phyloP scores from a whole-genome alignment of 2,888 invertebrate species.

The Terebella lapidaria region DNA sequence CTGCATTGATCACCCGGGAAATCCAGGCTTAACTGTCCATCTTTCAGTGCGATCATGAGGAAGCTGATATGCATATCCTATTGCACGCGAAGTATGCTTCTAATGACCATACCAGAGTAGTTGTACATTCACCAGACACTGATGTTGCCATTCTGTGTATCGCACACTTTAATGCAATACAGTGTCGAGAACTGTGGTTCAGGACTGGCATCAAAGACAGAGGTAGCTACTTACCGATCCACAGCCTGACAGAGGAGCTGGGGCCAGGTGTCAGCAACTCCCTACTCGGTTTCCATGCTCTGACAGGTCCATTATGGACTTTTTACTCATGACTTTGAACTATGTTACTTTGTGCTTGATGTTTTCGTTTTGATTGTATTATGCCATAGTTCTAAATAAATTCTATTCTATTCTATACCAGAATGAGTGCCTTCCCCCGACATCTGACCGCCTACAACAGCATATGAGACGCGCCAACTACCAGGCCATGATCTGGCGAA shows the following conservation, averaged over 20 bases:
- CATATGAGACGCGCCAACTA: too few species aligned
- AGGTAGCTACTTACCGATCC: neutral
- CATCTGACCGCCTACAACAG: too few species aligned
- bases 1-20: neutral
- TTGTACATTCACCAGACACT: slow-evolving; percentile 2
- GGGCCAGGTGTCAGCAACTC: neutral
- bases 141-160: slow-evolving; percentile 3
- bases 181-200: neutral
- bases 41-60: slow-evolving; percentile 5
- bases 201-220: neutral
- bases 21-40: neutral
- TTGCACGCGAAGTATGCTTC: slow-evolving; percentile 10
- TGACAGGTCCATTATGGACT: too few species aligned
- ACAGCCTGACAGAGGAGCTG: neutral
- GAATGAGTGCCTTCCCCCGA: too few species aligned
- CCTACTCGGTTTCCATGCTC: slow-evolving; percentile 5
- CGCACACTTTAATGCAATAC: neutral
- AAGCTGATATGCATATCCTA: slow-evolving; percentile 9
- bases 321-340: too few species aligned
- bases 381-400: too few species aligned
- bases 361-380: too few species aligned
- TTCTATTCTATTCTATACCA: too few species aligned
- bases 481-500: too few species aligned
- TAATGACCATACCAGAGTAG: neutral
- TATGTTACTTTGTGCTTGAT: too few species aligned